Evolutionary conservation across 2,797 vertebrate genomes (phyloP).

Genomic region (Cryptoblepharus egeriae): DNA sequence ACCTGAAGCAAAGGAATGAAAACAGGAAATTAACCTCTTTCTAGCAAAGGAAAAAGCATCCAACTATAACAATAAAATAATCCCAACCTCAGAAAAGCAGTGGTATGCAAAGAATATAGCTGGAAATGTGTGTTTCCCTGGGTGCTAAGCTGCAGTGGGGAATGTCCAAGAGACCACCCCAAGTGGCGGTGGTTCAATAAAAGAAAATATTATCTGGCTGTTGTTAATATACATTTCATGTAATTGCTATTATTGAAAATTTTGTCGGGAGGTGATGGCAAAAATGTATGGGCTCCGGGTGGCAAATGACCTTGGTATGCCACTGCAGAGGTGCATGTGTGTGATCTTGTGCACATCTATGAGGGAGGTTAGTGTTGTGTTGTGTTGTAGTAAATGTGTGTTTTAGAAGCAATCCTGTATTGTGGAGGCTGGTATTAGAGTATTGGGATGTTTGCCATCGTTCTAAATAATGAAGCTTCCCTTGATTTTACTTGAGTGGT

Average conservation of each 20-base stretch:
- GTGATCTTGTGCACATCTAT: not conserved
- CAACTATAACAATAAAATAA: slow-evolving; percentile 33
- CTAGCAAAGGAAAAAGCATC: slow-evolving; percentile 41
- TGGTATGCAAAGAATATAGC: too few species aligned
- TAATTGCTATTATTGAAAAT: too few species aligned
- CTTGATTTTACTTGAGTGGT: not conserved
- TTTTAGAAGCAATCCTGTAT: slow-evolving; percentile 48
- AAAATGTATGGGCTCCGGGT: too few species aligned
- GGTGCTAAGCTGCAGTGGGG: too few species aligned
- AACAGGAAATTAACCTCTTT: slow-evolving; percentile 75
- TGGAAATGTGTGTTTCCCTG: too few species aligned
- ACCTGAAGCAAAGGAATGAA: slow-evolving; percentile 57
- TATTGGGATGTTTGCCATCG: slow-evolving; percentile 29
- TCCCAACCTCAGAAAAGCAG: slow-evolving; percentile 15
- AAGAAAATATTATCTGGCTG: too few species aligned
- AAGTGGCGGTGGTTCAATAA: too few species aligned
- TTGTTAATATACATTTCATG: too few species aligned
- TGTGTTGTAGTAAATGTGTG: slow-evolving; percentile 38
- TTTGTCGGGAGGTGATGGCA: too few species aligned
- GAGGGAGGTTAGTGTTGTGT: not conserved
- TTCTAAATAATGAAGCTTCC: slow-evolving; percentile 16
- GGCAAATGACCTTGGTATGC: too few species aligned
- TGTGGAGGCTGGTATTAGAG: slow-evolving; percentile 4
- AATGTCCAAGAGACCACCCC: too few species aligned
- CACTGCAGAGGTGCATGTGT: too few species aligned